A percentile compares a stretch with the other conserved stretches of the same genome.
phyloP scores from a whole-genome alignment of 2,888 invertebrate genomes.

The Chymomyza caudatula region DNA sequence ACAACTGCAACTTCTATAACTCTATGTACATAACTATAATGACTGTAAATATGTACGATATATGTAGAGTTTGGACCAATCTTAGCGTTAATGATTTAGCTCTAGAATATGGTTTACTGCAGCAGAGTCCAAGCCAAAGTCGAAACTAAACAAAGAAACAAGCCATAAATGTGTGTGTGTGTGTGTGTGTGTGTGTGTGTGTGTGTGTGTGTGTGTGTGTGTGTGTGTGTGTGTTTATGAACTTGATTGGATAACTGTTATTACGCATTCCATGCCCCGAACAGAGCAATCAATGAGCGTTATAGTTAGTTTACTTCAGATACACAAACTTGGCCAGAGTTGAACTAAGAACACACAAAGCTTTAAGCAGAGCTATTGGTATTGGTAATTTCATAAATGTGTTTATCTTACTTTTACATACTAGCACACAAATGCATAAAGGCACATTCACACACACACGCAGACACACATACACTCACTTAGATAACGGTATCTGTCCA shows the following conservation, averaged over 20 bases:
- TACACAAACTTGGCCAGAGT: background rate
- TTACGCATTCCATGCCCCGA: background rate
- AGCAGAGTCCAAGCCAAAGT: background rate
- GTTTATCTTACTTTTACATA: conserved; percentile 11
- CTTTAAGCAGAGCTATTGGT: background rate
- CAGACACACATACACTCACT: conserved; percentile 9
- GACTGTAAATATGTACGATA: no score
- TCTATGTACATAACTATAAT: no score
- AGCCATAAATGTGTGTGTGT: no score
- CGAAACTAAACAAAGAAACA: background rate
- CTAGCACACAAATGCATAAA: background rate
- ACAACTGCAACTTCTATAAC: no score
- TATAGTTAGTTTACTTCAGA: no score
- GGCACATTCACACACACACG: no score
- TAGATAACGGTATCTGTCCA: background rate
- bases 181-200: no score
- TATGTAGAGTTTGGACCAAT: no score
- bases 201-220: no score
- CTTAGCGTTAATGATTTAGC: no score
- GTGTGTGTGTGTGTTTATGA: background rate
- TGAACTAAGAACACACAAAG: no score
- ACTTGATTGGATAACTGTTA: background rate
- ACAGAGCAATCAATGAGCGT: background rate
- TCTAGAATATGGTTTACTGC: no score
- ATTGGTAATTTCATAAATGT: conserved; percentile 12